phyloP scores from a whole-genome alignment of 2,113 vertebrate genomes.

The Pteronura brasiliensis region DNA sequence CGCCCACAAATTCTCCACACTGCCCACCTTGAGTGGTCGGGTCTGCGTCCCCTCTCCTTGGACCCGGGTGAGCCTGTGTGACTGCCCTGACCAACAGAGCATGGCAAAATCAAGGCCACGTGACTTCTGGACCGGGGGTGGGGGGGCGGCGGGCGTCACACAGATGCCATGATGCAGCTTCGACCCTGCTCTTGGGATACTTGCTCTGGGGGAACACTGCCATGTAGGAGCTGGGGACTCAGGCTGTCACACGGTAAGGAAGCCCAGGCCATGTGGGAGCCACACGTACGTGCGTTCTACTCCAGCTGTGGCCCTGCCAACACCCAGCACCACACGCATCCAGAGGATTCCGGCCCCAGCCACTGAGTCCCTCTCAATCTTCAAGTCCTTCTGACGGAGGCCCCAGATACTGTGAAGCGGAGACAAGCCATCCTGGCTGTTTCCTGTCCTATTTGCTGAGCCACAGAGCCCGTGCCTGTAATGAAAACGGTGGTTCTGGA shows the following conservation, averaged over 20 bases:
- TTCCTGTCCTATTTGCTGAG: background rate
- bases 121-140: background rate
- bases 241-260: background rate
- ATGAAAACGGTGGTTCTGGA: too few species aligned
- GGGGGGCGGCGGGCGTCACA: background rate
- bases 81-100: background rate
- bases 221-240: too few species aligned
- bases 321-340: background rate
- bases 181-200: background rate
- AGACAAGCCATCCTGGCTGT: background rate
- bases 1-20: background rate
- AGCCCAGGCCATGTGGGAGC: background rate
- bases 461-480: rapidly evolving
- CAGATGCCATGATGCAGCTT: background rate
- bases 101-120: background rate
- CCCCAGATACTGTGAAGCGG: background rate
- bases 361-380: background rate
- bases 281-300: rapidly evolving
- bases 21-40: background rate
- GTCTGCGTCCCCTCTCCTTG: background rate
- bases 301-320: background rate
- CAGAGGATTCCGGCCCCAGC: background rate
- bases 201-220: background rate
- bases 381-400: background rate
- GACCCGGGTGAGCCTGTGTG: background rate